Evolutionary conservation across 2,888 invertebrate species (phyloP).

Genomic region (Fabriciana adippe): DNA sequence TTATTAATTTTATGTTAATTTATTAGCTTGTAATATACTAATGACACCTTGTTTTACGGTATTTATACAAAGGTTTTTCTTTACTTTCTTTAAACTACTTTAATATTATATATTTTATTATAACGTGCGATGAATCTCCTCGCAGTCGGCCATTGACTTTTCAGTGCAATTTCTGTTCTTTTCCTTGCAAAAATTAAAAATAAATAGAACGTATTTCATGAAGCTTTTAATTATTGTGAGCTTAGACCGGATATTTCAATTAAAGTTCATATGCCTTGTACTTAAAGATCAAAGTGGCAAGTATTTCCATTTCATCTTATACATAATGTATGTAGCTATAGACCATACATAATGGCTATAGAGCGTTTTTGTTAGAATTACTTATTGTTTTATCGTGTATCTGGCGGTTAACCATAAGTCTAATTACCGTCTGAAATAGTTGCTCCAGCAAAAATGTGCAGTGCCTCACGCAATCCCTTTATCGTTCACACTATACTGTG

Average conservation of each 20-base stretch:
- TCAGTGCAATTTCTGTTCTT: slow-evolving; percentile 4
- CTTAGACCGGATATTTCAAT: not conserved
- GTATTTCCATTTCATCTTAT: slow-evolving; percentile 20
- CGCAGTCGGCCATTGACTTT: slow-evolving; percentile 9
- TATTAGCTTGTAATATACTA: not conserved
- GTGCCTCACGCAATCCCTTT: slow-evolving; percentile 47
- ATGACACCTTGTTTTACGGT: not conserved
- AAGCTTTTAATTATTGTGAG: not conserved
- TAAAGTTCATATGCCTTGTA: not conserved
- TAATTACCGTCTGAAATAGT: slow-evolving; percentile 29
- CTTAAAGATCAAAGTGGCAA: slow-evolving; percentile 3
- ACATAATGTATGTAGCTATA: slow-evolving; percentile 19
- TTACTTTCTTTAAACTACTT: slow-evolving; percentile 28
- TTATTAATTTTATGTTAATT: not conserved
- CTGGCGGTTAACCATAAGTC: slow-evolving; percentile 18
- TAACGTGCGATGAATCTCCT: slow-evolving; percentile 1
- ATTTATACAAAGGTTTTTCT: slow-evolving; percentile 2
- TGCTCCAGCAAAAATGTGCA: slow-evolving; percentile 35
- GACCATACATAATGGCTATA: slow-evolving; percentile 8
- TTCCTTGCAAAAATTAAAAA: not conserved
- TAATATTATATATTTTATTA: slow-evolving; percentile 8
- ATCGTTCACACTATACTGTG: slow-evolving; percentile 38
- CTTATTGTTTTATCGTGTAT: slow-evolving; percentile 9
- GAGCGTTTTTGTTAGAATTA: slow-evolving; percentile 8
- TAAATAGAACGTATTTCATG: not conserved